A percentile compares a stretch with the other conserved stretches of the same genome.
Evolutionary conservation across 92 coral and sea anemone genomes (phyloP).

Genomic region (Chrysogorgia sp.): DNA sequence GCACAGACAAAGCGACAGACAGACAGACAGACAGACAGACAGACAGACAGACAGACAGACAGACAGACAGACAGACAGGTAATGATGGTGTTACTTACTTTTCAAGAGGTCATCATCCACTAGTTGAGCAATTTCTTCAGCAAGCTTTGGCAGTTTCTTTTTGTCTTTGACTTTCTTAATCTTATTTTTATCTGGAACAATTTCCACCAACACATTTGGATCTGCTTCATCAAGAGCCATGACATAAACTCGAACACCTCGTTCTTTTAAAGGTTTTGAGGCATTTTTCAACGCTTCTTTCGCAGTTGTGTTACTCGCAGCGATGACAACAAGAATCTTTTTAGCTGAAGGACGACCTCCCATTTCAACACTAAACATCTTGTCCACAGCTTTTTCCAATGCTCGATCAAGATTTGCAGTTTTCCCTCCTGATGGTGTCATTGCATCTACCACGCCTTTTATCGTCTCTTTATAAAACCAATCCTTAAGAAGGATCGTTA

Average conservation of each 20-base stretch:
- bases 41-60: neutral
- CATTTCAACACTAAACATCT: neutral
- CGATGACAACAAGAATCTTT: slow-evolving; percentile 72
- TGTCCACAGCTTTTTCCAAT: slow-evolving; percentile 3
- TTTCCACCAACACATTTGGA: slow-evolving; percentile 11
- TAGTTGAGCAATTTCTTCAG: slow-evolving; percentile 9
- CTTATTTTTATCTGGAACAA: slow-evolving; percentile 30
- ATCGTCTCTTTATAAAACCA: slow-evolving; percentile 67
- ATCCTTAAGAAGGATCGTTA: slow-evolving; percentile 48
- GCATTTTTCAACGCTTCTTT: slow-evolving; percentile 60
- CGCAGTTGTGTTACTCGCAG: slow-evolving; percentile 58
- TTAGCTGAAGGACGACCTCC: slow-evolving; percentile 38
- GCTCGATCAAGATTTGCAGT: slow-evolving; percentile 61
- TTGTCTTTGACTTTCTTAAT: slow-evolving; percentile 33
- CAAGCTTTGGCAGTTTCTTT: slow-evolving; percentile 33
- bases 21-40: neutral
- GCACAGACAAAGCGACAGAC: neutral
- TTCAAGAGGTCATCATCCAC: slow-evolving; percentile 23
- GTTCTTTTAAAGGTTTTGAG: slow-evolving; percentile 63
- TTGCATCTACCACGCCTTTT: slow-evolving; percentile 45
- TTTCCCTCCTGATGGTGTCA: slow-evolving; percentile 42
- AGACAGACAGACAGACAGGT: neutral
- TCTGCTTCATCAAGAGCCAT: slow-evolving; percentile 39
- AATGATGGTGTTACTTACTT: slow-evolving; percentile 2
- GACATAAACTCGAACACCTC: slow-evolving; percentile 41